phyloP scores from a whole-genome alignment of 1,140 invertebrate species.

The Diorhabda carinulata region DNA sequence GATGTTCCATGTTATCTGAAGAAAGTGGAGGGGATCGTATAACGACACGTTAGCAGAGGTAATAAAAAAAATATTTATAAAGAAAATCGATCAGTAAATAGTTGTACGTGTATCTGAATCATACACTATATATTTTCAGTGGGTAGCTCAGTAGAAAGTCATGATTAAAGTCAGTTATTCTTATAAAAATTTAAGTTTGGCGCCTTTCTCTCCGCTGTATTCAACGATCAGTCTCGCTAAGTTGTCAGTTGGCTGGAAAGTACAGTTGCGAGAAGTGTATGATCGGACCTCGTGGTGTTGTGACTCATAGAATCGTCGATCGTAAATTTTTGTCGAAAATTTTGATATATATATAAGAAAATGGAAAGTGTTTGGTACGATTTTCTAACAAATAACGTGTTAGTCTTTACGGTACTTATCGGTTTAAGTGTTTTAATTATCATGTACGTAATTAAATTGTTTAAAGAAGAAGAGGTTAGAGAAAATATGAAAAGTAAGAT shows the following conservation, averaged over 20 bases:
- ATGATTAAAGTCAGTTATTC: slow-evolving; percentile 1
- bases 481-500: slow-evolving; percentile 31
- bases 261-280: not conserved
- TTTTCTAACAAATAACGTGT: slow-evolving; percentile 21
- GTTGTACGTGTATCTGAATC: not conserved
- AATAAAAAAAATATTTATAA: not conserved
- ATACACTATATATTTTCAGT: not conserved
- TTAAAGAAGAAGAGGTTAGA: slow-evolving; percentile 26
- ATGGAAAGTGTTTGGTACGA: slow-evolving; percentile 18
- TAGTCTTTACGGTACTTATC: slow-evolving; percentile 24
- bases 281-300: slow-evolving; percentile 6
- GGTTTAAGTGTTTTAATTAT: slow-evolving; percentile 30
- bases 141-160: not conserved
- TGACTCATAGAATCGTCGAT: not conserved
- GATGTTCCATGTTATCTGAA: no score
- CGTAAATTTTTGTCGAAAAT: not conserved
- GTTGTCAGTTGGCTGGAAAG: not conserved
- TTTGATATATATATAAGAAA: slow-evolving; percentile 5
- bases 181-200: not conserved
- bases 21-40: not conserved
- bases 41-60: not conserved
- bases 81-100: not conserved
- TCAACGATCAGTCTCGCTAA: not conserved
- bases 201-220: not conserved
- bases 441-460: slow-evolving; percentile 30